Evolutionary conservation across 2,888 invertebrate species (phyloP).

Genomic region (Bombylius discolor): DNA sequence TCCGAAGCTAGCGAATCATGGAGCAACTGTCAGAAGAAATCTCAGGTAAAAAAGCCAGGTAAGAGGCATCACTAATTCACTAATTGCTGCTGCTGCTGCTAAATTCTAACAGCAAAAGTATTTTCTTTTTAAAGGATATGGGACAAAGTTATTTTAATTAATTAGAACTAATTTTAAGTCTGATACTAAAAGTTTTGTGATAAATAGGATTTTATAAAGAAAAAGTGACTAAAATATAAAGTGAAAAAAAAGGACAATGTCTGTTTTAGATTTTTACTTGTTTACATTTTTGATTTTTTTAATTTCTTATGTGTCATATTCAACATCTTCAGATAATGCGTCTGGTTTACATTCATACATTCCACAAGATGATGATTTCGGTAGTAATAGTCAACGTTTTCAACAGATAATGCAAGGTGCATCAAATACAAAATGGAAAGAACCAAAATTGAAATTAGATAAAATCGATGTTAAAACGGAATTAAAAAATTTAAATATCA

Average conservation of each 20-base stretch:
- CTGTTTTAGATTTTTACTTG: background rate
- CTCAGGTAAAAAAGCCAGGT: no score
- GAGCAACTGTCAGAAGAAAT: no score
- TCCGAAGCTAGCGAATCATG: no score
- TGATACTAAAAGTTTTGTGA: no score
- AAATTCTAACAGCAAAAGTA: background rate
- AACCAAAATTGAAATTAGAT: conserved; percentile 22
- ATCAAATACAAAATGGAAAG: conserved; percentile 25
- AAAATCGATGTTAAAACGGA: conserved; percentile 28
- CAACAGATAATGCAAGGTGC: conserved; percentile 31
- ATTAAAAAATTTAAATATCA: conserved; percentile 32
- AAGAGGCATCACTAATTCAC: no score
- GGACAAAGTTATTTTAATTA: no score
- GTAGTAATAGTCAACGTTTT: conserved; percentile 23
- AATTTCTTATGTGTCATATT: background rate
- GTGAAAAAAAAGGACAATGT: background rate
- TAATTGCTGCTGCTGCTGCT: background rate
- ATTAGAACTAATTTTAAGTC: no score
- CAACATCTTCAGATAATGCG: background rate
- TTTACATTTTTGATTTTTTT: background rate
- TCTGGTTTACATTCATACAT: background rate
- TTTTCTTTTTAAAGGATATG: no score
- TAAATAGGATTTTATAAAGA: no score
- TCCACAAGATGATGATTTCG: conserved; percentile 13
- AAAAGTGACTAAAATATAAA: no score